Evolutionary conservation across 1,140 invertebrate species (phyloP).

Genomic region (Drosophila suzukii): DNA sequence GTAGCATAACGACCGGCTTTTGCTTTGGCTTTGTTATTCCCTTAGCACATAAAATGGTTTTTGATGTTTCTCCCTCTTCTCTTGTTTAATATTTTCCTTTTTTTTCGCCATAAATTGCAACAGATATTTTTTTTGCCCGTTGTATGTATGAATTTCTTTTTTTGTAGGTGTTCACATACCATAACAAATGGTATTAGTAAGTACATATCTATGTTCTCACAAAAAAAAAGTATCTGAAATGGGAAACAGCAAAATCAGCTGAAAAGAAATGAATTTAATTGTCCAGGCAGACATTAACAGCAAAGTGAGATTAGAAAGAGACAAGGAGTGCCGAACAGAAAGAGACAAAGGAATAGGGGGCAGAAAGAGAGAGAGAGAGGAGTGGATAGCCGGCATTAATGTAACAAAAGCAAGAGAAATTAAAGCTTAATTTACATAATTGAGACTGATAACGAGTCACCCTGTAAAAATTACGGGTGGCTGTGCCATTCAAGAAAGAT

Average conservation of each 20-base stretch:
- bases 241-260: conserved; percentile 28
- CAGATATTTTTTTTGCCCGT: conserved; percentile 26
- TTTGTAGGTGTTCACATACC: conserved; percentile 20
- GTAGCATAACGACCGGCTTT: conserved; percentile 59
- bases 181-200: conserved; percentile 42
- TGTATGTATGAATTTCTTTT: conserved; percentile 15
- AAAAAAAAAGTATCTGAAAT: neutral
- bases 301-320: conserved; percentile 19
- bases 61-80: conserved; percentile 41
- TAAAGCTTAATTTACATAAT: conserved; percentile 46
- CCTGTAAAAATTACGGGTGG: neutral
- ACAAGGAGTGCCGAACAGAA: neutral
- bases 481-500: neutral
- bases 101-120: conserved; percentile 65
- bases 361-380: neutral
- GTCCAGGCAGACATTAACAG: conserved; percentile 36
- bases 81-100: conserved; percentile 6
- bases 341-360: neutral
- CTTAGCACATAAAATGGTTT: conserved; percentile 76
- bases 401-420: conserved; percentile 34
- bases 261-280: conserved; percentile 38
- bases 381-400: conserved; percentile 24
- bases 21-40: conserved; percentile 69
- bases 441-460: conserved; percentile 35
- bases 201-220: conserved; percentile 24